Percentiles rank a stretch among this genome's conserved stretches.
phyloP scores from a whole-genome alignment of 2,113 vertebrate species.

The Numenius arquata region DNA sequence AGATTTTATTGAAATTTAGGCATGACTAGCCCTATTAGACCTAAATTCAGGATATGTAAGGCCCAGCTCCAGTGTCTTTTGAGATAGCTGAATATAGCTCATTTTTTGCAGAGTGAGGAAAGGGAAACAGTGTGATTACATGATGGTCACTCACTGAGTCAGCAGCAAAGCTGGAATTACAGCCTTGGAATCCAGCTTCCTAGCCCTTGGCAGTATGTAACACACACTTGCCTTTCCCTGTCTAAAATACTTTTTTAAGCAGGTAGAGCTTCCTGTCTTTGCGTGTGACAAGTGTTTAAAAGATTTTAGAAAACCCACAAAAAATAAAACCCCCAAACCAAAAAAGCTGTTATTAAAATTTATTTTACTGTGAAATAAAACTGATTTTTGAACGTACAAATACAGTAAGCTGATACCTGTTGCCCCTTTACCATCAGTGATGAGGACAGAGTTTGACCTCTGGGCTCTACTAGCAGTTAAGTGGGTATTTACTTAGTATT shows the following conservation, averaged over 20 bases:
- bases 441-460: background rate
- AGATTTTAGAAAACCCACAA: background rate
- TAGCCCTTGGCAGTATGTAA: background rate
- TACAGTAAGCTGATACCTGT: background rate
- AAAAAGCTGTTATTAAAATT: background rate
- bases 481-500: background rate
- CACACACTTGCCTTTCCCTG: background rate
- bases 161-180: background rate
- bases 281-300: background rate
- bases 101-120: background rate
- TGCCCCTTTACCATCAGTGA: background rate
- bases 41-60: background rate
- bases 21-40: background rate
- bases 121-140: accelerated
- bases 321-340: background rate
- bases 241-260: background rate
- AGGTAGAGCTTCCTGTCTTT: background rate
- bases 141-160: background rate
- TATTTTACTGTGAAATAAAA: background rate
- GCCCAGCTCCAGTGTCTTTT: background rate
- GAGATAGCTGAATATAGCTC: background rate
- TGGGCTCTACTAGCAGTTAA: background rate
- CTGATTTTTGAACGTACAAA: background rate
- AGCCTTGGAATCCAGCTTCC: background rate
- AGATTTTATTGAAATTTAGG: background rate